Base-by-base conservation (phyloP, 2,888 invertebrate genomes). In the Latheticus oryzae region DNA sequence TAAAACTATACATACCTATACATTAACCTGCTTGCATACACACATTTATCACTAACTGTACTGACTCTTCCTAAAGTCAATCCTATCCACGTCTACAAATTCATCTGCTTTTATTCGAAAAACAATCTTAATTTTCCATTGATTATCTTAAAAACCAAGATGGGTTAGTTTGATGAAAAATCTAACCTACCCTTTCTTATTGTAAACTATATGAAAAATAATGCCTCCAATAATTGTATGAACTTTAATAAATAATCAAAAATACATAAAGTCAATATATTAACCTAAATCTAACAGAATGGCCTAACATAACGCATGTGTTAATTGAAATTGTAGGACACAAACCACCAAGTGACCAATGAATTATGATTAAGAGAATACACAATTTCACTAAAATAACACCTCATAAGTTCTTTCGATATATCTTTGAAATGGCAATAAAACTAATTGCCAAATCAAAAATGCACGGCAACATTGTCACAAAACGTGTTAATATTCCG, bases 1-100 rank as follows among this genome's bases (percentile, higher is more conserved):
- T 61, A 65, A 67, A 66, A 57, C 70, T 69, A 71, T 71, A 71
- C 71, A 69, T 71, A 71, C 71, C 71, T 71, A 70, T 64, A 59
- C 47, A 52, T 54, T 65, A 64, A 66, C 64, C 61, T 64, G 65
- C 60, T 51, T 48, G 64, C 60, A 45, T 59, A 55, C 47, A 50
- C 53, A 43, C 30, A 47, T 52, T 47, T 37, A 40, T 58, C 33
- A 50, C 45, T 47, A 21, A 47, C 47, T 53, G 42, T 16, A 52
- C 48, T 58, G 42, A 30, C 35, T 58, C 58, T 58, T 58, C 58
- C 58, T 58, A 58, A 17, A 37, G 12, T 45, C 45, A 54, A 45
- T 53, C 53, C 53, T 53, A 53, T 33, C 17, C 52, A 52, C 21
- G 38, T 17, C 28, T 50, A 24, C 12, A 43, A 43, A 26, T 9